Conservation (phyloP, 2,888 invertebrate genomes). For the Argynnis bischoffii region DNA sequence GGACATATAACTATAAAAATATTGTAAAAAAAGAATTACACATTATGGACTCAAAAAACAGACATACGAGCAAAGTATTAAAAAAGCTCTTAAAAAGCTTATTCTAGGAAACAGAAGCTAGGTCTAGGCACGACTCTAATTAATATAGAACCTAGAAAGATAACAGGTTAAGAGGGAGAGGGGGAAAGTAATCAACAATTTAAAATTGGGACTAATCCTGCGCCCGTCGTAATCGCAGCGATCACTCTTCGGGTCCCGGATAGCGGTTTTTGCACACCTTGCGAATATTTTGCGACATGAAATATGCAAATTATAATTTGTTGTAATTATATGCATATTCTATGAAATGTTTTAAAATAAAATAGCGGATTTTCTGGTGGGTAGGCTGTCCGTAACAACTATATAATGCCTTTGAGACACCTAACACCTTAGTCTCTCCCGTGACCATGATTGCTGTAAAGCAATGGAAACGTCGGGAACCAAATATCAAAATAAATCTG, state of each 20-base stretch:
- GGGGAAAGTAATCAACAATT: slow-evolving; percentile 75
- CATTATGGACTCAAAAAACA: neutral
- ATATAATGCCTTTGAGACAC: too few relatives aligned
- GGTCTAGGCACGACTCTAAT: slow-evolving; percentile 1
- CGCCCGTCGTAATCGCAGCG: slow-evolving; percentile 61
- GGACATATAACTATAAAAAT: neutral
- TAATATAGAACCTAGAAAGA: slow-evolving; percentile 20
- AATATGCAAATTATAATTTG: neutral
- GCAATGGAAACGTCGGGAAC: too few relatives aligned
- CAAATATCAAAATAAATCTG: too few relatives aligned
- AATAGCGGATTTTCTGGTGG: too few relatives aligned
- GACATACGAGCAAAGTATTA: neutral
- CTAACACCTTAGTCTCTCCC: too few relatives aligned
- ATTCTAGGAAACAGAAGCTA: neutral
- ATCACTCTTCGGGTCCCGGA: slow-evolving; percentile 60
- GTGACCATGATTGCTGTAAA: too few relatives aligned
- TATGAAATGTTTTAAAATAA: too few relatives aligned
- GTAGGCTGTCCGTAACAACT: too few relatives aligned
- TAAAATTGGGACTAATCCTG: slow-evolving; percentile 79
- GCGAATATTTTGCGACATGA: neutral
- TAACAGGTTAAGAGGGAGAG: neutral
- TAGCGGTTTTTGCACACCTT: slow-evolving; percentile 18
- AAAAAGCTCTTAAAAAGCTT: too few relatives aligned
- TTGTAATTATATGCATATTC: neutral
- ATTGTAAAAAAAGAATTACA: neutral